Base-by-base conservation (phyloP, 92 coral and sea anemone species). In the Desmophyllum pertusum region DNA sequence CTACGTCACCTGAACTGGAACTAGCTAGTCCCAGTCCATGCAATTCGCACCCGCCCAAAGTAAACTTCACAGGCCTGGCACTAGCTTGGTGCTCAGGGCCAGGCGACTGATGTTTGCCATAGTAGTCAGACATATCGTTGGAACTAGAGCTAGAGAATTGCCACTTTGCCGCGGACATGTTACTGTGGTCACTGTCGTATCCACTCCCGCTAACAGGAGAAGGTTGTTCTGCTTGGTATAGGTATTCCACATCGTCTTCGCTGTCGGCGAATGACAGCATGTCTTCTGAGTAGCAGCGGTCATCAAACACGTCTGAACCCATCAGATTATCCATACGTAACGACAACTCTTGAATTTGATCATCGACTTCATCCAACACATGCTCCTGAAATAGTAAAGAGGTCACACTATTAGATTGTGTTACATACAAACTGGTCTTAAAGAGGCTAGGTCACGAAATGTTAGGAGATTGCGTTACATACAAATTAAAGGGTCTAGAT, bases 151-250 rank as follows among this genome's bases (percentile, higher is more conserved):
- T 82, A 57, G 86, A 71, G 4, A 70, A 57, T n/a, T 59, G 40
- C 78, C 79, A 82, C 79, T 41, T 70, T 3, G 57, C 57, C 13
- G 78, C 71, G 5, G 86, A 82, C 45, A 73, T 70, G 79, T 40
- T 52, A 51, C 91, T 87, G 40, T 81, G 90, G 73, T 88, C 94
- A 66, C 92, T 91, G 10, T 91, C 94, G 72, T 91, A 91, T 11
- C 94, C 94, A 84, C 92, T 91, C 30, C 81, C 89, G 21, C 81
- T 61, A 10, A 30, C 45, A 23, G 70, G 8, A 18, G 77, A 65
- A 3, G 64, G 38, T 7, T 11, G 81, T 2, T 84, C 76, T 27
- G 75, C 75, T 75, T 80, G 87, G 68, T 88, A 91, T 18, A 91
- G 84, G 59, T 88, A 88, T 48, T 88, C 94, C 23, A 91, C 90